Conservation (phyloP, 1,140 invertebrate species). For the Mya arenaria region DNA sequence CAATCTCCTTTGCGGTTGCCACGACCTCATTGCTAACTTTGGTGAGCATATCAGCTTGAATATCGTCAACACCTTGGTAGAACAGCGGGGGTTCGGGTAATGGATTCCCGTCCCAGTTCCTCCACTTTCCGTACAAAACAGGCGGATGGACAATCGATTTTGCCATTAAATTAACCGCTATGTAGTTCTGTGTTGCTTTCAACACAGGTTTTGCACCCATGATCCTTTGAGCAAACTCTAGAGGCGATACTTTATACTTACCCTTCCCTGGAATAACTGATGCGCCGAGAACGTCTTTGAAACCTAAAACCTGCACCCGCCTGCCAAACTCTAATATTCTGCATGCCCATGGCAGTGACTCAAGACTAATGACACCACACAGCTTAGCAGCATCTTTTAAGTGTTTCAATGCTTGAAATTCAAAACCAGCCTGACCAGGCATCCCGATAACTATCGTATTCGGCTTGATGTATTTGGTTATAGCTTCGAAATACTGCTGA, state of each 20-base stretch:
- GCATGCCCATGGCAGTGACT: constrained; percentile 70
- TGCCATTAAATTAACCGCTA: constrained; percentile 65
- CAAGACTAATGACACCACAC: constrained; percentile 64
- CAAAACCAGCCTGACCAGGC: constrained; percentile 72
- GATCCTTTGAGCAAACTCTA: constrained; percentile 59
- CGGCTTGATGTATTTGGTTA: constrained; percentile 61
- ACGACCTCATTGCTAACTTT: constrained; percentile 64
- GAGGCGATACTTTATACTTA: constrained; percentile 46
- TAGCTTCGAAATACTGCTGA: constrained; percentile 69
- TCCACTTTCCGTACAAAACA: constrained; percentile 67
- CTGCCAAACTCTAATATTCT: constrained; percentile 66
- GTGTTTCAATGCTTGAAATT: constrained; percentile 66
- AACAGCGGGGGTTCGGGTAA: constrained; percentile 61
- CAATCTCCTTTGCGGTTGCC: constrained; percentile 56
- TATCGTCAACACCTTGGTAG: constrained; percentile 69
- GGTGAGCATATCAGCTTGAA: constrained; percentile 56
- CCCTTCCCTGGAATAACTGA: constrained; percentile 56
- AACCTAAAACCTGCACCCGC: constrained; percentile 60
- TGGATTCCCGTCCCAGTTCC: constrained; percentile 59
- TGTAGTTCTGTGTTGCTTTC: constrained; percentile 56
- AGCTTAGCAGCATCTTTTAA: constrained; percentile 47
- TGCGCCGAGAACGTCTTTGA: constrained; percentile 61
- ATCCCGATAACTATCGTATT: constrained; percentile 68
- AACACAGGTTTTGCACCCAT: constrained; percentile 61
- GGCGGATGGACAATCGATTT: constrained; percentile 68